A percentile compares a stretch with the other conserved stretches of the same genome.
Evolutionary conservation across 1,140 invertebrate species (phyloP).

Genomic region (Formica selysi): DNA sequence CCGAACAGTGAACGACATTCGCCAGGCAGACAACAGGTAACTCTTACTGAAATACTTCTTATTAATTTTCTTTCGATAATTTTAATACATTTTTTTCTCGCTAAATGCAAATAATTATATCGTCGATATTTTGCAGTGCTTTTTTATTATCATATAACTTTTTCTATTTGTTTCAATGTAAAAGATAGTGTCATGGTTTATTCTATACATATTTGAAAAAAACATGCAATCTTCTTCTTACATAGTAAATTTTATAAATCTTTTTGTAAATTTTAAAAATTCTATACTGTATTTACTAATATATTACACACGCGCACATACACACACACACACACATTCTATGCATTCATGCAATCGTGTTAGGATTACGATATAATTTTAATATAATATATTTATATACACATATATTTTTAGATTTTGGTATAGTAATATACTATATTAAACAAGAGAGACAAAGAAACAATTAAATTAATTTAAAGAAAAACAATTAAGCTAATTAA

Average conservation of each 20-base stretch:
- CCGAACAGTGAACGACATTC: conserved; percentile 72
- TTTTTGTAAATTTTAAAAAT: conserved; percentile 2
- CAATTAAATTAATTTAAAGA: too few relatives aligned
- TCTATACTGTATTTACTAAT: too few relatives aligned
- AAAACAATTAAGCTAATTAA: conserved; percentile 15
- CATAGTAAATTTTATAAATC: neutral
- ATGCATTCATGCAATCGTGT: neutral
- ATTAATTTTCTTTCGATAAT: neutral
- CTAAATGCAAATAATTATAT: neutral
- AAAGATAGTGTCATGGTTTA: neutral
- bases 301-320: neutral
- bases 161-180: neutral
- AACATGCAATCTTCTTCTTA: neutral
- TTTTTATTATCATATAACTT: neutral
- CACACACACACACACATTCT: neutral
- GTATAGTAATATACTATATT: neutral
- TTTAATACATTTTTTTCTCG: neutral
- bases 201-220: too few relatives aligned
- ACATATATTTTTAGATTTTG: neutral
- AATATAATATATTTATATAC: conserved; percentile 12
- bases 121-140: neutral
- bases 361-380: neutral
- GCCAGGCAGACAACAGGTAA: conserved; percentile 63
- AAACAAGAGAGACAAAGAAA: neutral
- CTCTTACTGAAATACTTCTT: conserved; percentile 18